These are phyloP conservation scores for Emydura subglobosa DNA, from an alignment of 2,113 vertebrate species.

Conservation along the genomic window DNA sequence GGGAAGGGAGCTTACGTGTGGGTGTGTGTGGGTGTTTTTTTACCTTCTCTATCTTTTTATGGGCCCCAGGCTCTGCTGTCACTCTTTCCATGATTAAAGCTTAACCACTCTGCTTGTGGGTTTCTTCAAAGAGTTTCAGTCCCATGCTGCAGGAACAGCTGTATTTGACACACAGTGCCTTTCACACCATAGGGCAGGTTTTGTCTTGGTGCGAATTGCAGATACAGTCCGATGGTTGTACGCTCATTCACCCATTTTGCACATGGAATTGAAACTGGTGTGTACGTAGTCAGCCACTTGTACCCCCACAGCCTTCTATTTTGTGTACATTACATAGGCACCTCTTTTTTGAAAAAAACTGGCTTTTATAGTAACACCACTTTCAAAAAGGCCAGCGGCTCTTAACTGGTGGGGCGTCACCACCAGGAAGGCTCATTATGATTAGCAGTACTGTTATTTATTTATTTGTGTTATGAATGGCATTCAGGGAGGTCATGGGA, in stretches of 20 bases:
- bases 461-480: neutral
- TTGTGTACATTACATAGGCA: rapidly evolving
- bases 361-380: neutral
- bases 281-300: neutral
- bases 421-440: neutral
- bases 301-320: neutral
- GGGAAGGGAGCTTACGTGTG: rapidly evolving
- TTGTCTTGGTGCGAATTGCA: neutral
- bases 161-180: neutral
- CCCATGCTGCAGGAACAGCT: rapidly evolving
- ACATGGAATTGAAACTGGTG: neutral
- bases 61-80: neutral
- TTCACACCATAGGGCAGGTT: neutral
- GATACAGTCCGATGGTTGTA: neutral
- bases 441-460: neutral
- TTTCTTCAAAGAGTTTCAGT: neutral
- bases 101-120: neutral
- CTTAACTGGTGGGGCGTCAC: neutral
- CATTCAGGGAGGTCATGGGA: neutral
- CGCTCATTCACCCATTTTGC: neutral
- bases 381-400: neutral
- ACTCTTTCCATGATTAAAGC: neutral
- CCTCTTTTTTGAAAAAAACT: neutral
- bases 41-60: neutral
- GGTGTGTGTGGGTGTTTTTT: neutral